Base-by-base conservation (phyloP, 1,140 invertebrate genomes). In the Nomia melanderi region DNA sequence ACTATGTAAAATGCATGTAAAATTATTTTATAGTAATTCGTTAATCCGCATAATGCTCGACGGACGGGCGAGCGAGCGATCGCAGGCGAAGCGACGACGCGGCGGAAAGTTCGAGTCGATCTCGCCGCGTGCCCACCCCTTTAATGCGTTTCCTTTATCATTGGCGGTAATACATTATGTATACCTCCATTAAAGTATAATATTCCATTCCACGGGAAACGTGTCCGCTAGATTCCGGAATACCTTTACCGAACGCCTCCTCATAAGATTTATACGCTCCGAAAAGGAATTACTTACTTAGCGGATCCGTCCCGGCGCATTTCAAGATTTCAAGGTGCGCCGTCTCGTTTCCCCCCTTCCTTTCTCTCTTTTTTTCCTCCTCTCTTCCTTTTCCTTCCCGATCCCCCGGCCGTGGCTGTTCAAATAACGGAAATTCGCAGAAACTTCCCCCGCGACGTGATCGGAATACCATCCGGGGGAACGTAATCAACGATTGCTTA, bases 121-220 rank as follows among this genome's bases (percentile, higher is more conserved):
- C 80, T 77, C 65, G 56, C 65, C 47, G 41, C 25, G 54, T n/a
- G n/a, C n/a, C n/a, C 41, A 20, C n/a, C 27, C 8, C 23, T 54
- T 41, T 77, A 79, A 77, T 70, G 78, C 73, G 56, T 67, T 78
- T 70, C 70, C 74, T 73, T 81, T 82, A 81, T 77, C 79, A 70
- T 77, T 74, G 44, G 25, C 53, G 47, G 69, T 69, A 73, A 78
- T 82, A 78, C 56, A 82, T 79, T 79, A 79, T 79, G 78, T 77
- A 79, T 79, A 79, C 78, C 70, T 53, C 73, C 73, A 77, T 79
- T 81, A 65, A 77, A 73, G 74, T 64, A 59, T 72, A 78, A 81
- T 79, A 60, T 44, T 47, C 64, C 63, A 27, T 75, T 66, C 33
- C 41, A 23, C 50, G 63, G 62, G 44, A 66, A 67, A 75, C 66